Evolutionary conservation across 2,113 vertebrate genomes (phyloP).

Genomic region (Myrmophylax atrothorax): DNA sequence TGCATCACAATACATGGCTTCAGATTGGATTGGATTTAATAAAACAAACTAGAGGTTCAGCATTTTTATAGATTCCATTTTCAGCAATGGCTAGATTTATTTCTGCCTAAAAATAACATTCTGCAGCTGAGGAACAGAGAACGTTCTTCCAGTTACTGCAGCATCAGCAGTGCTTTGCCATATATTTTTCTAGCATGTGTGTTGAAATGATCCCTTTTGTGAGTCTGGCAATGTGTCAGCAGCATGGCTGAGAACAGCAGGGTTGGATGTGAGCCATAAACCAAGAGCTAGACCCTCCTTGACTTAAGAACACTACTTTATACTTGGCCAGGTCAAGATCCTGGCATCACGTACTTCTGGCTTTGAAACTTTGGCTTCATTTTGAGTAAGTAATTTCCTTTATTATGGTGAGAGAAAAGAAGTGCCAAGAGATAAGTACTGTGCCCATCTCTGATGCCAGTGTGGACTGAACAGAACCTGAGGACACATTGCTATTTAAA

Average conservation of each 20-base stretch:
- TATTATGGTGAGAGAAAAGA: not conserved
- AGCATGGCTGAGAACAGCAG: not conserved
- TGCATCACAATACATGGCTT: conserved; percentile 36
- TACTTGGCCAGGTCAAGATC: not conserved
- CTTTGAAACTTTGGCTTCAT: not conserved
- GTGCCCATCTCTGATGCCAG: fast-evolving
- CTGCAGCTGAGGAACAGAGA: conserved; percentile 2
- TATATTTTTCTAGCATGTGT: conserved; percentile 9
- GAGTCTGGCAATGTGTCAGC: not conserved
- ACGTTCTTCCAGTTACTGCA: not conserved
- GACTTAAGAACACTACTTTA: not conserved
- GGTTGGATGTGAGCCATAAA: not conserved
- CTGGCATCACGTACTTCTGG: not conserved
- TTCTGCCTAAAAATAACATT: conserved; percentile 36
- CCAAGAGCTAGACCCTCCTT: not conserved
- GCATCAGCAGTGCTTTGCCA: not conserved
- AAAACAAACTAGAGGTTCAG: conserved; percentile 37
- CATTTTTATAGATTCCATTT: conserved; percentile 11
- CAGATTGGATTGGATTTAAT: conserved; percentile 19
- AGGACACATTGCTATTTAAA: not conserved
- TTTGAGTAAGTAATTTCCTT: not conserved
- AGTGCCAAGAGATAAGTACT: not conserved
- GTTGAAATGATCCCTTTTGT: not conserved
- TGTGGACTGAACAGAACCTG: not conserved
- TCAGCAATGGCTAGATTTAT: not conserved